Percentiles rank a stretch among this genome's conserved stretches.
Evolutionary conservation across 2,797 vertebrate species (phyloP).

Genomic region (Acanthurus tractus): DNA sequence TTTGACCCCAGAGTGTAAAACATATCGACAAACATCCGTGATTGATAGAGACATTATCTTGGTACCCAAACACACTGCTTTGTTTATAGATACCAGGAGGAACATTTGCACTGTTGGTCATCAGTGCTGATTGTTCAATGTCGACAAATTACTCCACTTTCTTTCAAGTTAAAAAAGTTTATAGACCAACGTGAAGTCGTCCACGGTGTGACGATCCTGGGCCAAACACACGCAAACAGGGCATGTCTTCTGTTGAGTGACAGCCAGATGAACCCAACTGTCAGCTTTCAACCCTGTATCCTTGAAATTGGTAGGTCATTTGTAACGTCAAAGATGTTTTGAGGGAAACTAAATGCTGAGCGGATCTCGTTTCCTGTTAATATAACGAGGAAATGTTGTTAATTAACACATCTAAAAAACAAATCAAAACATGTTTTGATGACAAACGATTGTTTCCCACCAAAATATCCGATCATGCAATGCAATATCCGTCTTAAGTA

Average conservation of each 20-base stretch:
- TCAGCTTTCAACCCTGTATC: neutral
- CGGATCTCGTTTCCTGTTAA: neutral
- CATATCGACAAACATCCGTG: neutral
- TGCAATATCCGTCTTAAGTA: neutral
- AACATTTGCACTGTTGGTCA: neutral
- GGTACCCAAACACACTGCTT: neutral
- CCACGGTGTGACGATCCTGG: neutral
- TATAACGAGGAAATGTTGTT: neutral
- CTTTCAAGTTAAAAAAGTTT: neutral
- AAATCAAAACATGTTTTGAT: no score
- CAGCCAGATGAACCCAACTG: neutral
- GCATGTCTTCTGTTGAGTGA: neutral
- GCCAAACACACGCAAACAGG: neutral
- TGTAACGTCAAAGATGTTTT: neutral
- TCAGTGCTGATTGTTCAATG: slow-evolving; percentile 8
- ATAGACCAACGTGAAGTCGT: neutral
- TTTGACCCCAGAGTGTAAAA: neutral
- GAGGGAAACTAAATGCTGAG: neutral
- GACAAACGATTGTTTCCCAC: neutral
- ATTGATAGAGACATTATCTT: slow-evolving; percentile 6
- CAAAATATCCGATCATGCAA: neutral
- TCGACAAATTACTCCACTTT: neutral
- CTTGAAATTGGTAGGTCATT: neutral
- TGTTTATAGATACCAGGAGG: slow-evolving; percentile 1
- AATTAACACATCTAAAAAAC: neutral